Base-by-base conservation (phyloP, 37 sponge, comb jelly and placozoan species). In the Cliona cf. orientalis region DNA sequence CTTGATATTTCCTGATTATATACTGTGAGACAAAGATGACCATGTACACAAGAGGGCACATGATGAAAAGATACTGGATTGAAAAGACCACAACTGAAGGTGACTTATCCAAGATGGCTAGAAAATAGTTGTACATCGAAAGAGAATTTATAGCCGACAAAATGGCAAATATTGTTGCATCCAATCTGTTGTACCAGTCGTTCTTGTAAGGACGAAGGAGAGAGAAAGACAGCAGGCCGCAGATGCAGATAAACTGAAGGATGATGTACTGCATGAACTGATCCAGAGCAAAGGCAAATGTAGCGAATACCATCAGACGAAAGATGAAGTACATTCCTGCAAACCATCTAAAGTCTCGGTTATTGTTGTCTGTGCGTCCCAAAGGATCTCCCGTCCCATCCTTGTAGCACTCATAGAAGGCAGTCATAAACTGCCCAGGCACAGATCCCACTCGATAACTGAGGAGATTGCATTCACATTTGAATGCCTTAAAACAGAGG, bases 291-390 rank as follows among this genome's bases (percentile, higher is more conserved):
- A 75, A 64, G n/a, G 89, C 82, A 76, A 57, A 88, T 0, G 68
- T 42, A 19, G 84, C 71, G 35, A 81, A 66, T 14, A 85, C 42
- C 0, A 58, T 44, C 56, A 93, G 23, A 28, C 93, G 86, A 22
- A 81, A 58, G 7, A 81, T 26, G 65, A 93, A 89, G 60, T 86
- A 80, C 23, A 93, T 32, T 21, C 93, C 89, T 29, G 93, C 86
- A 82, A 93, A 88, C 68, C 78, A 93, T 1, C 89, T 72, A 28
- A 31, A 75, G n/a, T 80, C 80, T 9, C 6, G 22, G 22, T 63
- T 62, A 21, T 34, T 64, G 34, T 77, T 46, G 14, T 36, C 34
- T 2, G 35, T 53, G 33, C 9, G 2, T 42, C 66, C 78, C n/a
- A n/a, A n/a, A n/a, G n/a, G n/a, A n/a, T n/a, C n/a, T n/a, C 65